A percentile compares a stretch with the other conserved stretches of the same genome.
Conservation (phyloP, 2,888 invertebrate genomes). For the Blastobasis adustella region DNA sequence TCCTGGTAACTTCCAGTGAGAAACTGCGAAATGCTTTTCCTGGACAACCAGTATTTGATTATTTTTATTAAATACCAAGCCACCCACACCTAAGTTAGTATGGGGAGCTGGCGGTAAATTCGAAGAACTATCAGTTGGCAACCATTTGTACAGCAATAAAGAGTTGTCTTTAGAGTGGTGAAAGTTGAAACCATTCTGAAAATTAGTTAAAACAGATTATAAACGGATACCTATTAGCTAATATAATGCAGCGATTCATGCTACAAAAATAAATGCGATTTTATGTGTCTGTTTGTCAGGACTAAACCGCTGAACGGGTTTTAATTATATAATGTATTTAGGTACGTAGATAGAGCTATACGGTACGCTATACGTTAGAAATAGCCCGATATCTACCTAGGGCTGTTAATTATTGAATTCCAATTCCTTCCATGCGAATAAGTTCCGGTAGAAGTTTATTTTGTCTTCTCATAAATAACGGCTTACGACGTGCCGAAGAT, state of each 20-base stretch:
- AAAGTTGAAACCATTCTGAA: conserved; percentile 86
- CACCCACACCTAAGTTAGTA: conserved; percentile 87
- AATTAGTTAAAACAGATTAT: conserved; percentile 1
- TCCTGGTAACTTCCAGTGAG: conserved; percentile 93
- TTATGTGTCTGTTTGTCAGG: too few species aligned
- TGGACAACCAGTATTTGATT: conserved; percentile 87
- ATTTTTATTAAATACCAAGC: conserved; percentile 86
- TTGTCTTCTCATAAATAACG: too few species aligned
- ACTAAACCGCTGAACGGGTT: too few species aligned
- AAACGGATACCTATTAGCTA: neutral
- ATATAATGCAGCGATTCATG: neutral
- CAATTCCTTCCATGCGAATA: too few species aligned
- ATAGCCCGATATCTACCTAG: too few species aligned
- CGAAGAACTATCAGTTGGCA: conserved; percentile 73
- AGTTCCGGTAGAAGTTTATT: too few species aligned
- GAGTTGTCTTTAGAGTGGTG: conserved; percentile 89
- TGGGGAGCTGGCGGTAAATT: conserved; percentile 88
- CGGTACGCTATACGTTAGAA: too few species aligned
- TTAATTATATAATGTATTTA: too few species aligned
- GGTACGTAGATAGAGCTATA: too few species aligned
- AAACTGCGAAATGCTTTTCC: conserved; percentile 77
- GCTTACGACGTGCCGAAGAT: too few species aligned
- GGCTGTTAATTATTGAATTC: too few species aligned
- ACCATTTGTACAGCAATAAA: conserved; percentile 89
- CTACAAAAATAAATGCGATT: too few species aligned